Base-by-base conservation (phyloP, 2,797 vertebrate genomes). In the Apodemus agrarius region DNA sequence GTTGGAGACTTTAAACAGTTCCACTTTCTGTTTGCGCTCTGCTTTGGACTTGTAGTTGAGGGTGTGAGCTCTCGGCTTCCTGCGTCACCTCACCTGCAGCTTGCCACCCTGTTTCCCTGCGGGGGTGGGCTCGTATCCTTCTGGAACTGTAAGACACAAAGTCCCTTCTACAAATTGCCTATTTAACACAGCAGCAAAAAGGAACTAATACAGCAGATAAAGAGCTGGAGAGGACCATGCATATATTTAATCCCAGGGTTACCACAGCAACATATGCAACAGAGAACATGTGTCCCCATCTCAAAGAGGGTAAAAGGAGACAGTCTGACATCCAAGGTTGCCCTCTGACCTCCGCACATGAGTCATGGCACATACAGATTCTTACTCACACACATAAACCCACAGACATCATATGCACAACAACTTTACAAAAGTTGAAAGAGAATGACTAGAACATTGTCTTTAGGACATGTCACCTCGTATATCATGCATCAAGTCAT, bases 211-310 rank as follows among this genome's bases (percentile, higher is more conserved):
- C 31, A 54, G 78, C 49, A n/a, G 49, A 80, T 40, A 40, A 61
- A 40, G 40, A 59, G 6, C 6, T 3, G 0, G n/a, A 14, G 26
- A 37, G 37, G n/a, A 40, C 13, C n/a, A 26, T 1, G 1, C 0
- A 1, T 59, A n/a, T 26, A n/a, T 61, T 54, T 14, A 61, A 61
- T 59, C 6, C n/a, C 54, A 8, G 57, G 37, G n/a, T 29, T 40
- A 14, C 22, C 22, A 26, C 16, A 34, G 37, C 40, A 84, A 31
- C 59, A 6, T 34, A 16, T 16, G 3, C 74, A 46, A 22, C 3
- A 46, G 61, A 65, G 29, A 65, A 43, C 49, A 54, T n/a, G 49
- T n/a, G 78, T n/a, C 9, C 4, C 63, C 31, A 17, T 34, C 61
- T 84, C 82, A 65, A 49, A 34, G 21, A 34, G 2, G 10, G 40